These are phyloP conservation scores for Cyprinella venusta DNA, from an alignment of 2,797 vertebrate genomes.

Conservation along the genomic window DNA sequence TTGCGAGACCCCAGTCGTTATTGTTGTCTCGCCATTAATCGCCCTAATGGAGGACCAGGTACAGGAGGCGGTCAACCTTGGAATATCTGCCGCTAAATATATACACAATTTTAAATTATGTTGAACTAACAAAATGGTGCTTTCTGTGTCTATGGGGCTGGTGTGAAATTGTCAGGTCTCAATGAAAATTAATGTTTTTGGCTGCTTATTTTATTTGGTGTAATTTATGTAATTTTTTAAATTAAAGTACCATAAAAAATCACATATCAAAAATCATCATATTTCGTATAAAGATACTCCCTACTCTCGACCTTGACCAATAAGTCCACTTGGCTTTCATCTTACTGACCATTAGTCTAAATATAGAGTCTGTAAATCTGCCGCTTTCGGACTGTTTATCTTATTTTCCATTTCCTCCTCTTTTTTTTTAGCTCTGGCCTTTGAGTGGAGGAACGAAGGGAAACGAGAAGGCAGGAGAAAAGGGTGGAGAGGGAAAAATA, in stretches of 20 bases:
- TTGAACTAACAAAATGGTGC: too few relatives aligned
- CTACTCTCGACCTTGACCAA: constrained; percentile 9
- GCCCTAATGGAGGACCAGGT: too few relatives aligned
- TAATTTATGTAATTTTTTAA: neutral
- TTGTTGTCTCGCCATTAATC: too few relatives aligned
- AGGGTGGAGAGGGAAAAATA: constrained; percentile 55
- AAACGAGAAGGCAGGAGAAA: constrained; percentile 38
- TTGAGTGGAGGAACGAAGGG: constrained; percentile 36
- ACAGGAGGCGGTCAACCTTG: too few relatives aligned
- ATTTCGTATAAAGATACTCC: neutral
- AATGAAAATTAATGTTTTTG: too few relatives aligned
- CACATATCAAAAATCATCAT: neutral
- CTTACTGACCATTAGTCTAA: constrained; percentile 29
- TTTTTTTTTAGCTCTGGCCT: constrained; percentile 48
- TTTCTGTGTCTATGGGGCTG: too few relatives aligned
- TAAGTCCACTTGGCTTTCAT: constrained; percentile 18
- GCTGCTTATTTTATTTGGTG: neutral
- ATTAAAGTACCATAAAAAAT: neutral
- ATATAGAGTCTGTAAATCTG: constrained; percentile 8
- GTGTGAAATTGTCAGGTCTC: neutral
- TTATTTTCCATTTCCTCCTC: constrained; percentile 41
- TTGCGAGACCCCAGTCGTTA: too few relatives aligned
- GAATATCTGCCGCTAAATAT: too few relatives aligned
- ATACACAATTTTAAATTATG: too few relatives aligned
- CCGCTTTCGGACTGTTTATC: constrained; percentile 14